Evolutionary conservation across 2,797 vertebrate species (phyloP).

Genomic region (Urocyon cinereoargenteus): DNA sequence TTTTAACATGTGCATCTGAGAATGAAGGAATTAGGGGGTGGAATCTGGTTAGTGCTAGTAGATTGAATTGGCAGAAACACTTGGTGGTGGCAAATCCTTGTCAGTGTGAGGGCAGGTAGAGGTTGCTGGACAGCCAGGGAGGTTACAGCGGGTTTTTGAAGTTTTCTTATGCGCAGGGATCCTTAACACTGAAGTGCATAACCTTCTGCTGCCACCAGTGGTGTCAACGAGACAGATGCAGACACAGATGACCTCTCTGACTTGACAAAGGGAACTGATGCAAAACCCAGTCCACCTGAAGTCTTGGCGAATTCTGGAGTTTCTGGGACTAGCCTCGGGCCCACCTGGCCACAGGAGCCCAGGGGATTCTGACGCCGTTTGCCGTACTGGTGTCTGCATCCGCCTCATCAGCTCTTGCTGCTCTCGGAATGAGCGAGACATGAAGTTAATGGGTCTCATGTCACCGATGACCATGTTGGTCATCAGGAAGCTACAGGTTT

Average conservation of each 20-base stretch:
- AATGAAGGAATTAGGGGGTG: background rate
- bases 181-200: background rate
- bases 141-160: background rate
- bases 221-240: background rate
- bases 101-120: background rate
- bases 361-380: rapidly evolving
- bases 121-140: background rate
- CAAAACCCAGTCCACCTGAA: rapidly evolving
- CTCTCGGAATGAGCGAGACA: background rate
- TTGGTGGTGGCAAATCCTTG: background rate
- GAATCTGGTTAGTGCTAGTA: background rate
- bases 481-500: background rate
- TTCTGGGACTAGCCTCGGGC: background rate
- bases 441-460: background rate
- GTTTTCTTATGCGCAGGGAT: background rate
- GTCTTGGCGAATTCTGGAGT: background rate
- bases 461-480: background rate
- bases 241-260: background rate
- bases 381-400: rapidly evolving
- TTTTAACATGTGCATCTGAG: background rate
- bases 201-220: background rate
- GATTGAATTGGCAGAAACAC: background rate
- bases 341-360: too few relatives aligned
- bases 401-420: rapidly evolving
- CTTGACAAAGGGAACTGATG: background rate